Conservation (phyloP, 2,113 vertebrate genomes). For the Leptodactylus fuscus region DNA sequence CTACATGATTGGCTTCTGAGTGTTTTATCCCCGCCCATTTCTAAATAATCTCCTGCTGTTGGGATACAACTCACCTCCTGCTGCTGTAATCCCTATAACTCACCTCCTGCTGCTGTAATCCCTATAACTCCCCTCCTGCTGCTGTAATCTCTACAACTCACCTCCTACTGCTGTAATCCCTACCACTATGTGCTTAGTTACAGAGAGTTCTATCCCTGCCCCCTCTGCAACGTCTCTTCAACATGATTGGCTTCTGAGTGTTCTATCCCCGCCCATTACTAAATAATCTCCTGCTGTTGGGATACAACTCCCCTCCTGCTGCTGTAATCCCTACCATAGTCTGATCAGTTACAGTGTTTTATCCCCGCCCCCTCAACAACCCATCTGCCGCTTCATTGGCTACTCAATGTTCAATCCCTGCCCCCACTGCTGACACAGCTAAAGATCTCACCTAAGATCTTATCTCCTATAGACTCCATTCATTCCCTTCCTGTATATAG, state of each 20-base stretch:
- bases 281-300: no score
- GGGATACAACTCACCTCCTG: background rate
- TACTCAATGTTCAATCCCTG: no score
- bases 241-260: no score
- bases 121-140: no score
- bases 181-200: background rate
- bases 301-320: background rate
- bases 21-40: background rate
- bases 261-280: no score
- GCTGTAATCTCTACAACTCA: no score
- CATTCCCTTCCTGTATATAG: background rate
- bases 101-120: no score
- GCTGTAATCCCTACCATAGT: background rate
- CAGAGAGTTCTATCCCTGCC: background rate
- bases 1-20: background rate
- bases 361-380: background rate
- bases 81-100: no score
- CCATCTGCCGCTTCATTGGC: background rate
- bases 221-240: no score
- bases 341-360: background rate
- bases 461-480: background rate
- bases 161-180: no score
- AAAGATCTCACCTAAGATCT: background rate
- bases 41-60: background rate
- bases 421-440: no score